Evolutionary conservation across 1,140 invertebrate genomes (phyloP), one percentile per base, ranked within the genome.

Genomic region (Drosophila lini): DNA sequence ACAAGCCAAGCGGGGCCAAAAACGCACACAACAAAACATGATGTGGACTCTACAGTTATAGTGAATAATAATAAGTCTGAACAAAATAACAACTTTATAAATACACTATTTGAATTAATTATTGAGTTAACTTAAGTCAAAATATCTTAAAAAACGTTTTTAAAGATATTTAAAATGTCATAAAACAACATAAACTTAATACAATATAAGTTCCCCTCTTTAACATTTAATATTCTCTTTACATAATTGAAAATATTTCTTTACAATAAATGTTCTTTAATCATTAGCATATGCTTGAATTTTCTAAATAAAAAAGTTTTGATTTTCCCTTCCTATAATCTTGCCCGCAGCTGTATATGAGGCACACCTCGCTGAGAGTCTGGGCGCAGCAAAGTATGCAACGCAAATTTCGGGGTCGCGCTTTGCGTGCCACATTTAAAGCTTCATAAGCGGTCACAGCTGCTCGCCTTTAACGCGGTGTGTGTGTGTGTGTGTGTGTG

Each of bases 301-400:
- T 36, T 36, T 22, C 13, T 5, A 13, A 13, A 15, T 8, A 10
- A 53, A 36, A 15, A 15, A 11, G 0, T 22, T 0, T 15, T 3
- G 0, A 0, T 22, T 15, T 36, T 22, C 3, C 3, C 15, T 9
- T 22, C 4, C 11, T 53, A 36, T 53, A 22, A 22, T 15, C 32
- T 22, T 22, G 50, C 13, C 19, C 32, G 8, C 50, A 15, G 32
- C 32, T 53, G 50, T 67, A 13, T 38, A 15, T 34, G 15, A 41
- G 36, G n/a, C 22, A 53, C 55, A 63, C 41, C 59, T 16, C 34
- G 25, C 44, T 11, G 45, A 19, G 59, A 82, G 63, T 57, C 25
- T 36, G 48, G 48, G 81, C 81, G 74, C 81, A 80, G 57, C 75
- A 36, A 78, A 86, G 83, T 75, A 82, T 88, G 83, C 80, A 88